Evolutionary conservation across 2,113 vertebrate species (phyloP).

Genomic region (Pampusana beccarii): DNA sequence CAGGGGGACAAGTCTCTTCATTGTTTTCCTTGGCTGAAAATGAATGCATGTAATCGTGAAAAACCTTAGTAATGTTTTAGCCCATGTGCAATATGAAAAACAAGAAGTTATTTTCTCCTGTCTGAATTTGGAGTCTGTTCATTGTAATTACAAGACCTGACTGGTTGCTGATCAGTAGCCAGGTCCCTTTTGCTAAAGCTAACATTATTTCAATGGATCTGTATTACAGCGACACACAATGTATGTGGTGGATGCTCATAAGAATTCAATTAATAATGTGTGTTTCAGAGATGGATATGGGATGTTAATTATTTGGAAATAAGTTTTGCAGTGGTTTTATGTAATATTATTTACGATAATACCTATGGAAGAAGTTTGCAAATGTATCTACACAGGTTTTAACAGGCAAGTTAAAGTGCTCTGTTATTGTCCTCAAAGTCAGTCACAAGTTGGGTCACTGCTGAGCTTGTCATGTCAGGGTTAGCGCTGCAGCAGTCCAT

Average conservation of each 20-base stretch:
- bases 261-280: not conserved
- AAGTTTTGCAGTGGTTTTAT: not conserved
- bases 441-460: not conserved
- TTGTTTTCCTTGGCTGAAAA: slow-evolving; percentile 29
- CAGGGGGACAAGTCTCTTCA: not conserved
- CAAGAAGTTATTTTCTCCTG: not conserved
- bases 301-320: not conserved
- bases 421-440: not conserved
- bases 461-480: not conserved
- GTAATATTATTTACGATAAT: not conserved
- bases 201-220: not conserved
- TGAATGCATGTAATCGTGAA: not conserved
- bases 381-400: not conserved
- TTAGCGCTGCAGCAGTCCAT: not conserved
- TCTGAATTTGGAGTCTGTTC: not conserved
- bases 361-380: not conserved
- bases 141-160: not conserved
- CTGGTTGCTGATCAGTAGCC: not conserved
- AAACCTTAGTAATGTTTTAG: not conserved
- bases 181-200: not conserved
- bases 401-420: not conserved
- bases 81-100: not conserved
- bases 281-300: not conserved
- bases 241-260: not conserved
- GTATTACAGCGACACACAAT: not conserved